Conservation (phyloP, 53 echinoderm and acorn worm species). For the Astropecten irregularis region DNA sequence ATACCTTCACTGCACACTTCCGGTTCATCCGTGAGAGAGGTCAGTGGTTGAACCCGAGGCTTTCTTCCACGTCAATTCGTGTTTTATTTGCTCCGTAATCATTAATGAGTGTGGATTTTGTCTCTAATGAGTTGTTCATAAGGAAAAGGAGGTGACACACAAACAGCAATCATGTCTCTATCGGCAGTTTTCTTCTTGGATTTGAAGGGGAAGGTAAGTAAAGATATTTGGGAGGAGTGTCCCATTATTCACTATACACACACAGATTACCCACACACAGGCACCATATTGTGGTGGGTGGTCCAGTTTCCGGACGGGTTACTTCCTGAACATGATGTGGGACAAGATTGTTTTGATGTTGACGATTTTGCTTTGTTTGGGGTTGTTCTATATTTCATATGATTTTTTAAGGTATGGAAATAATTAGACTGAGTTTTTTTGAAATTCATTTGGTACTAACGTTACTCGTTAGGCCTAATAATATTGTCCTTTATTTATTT, state of each 20-base stretch:
- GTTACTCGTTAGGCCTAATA: no score
- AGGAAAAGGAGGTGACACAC: not conserved
- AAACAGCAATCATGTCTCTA: slow-evolving; percentile 75
- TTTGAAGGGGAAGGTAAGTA: slow-evolving; percentile 93
- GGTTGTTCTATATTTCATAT: not conserved
- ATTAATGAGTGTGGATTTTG: not conserved
- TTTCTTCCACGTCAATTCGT: not conserved
- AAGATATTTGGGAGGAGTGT: slow-evolving; percentile 26
- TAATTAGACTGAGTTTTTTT: not conserved
- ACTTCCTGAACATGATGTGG: not conserved
- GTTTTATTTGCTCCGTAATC: not conserved
- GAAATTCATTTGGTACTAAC: not conserved
- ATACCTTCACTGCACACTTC: no score
- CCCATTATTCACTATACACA: no score
- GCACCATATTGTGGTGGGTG: not conserved
- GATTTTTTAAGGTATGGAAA: not conserved
- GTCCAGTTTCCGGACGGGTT: slow-evolving; percentile 24
- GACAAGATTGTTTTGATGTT: not conserved
- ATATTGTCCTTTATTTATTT: not conserved
- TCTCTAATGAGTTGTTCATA: not conserved
- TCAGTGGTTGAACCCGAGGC: no score
- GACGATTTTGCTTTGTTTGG: not conserved
- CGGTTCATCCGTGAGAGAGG: no score
- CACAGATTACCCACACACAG: no score
- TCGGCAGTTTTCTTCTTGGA: slow-evolving; percentile 95